Percentiles rank a stretch among this genome's conserved stretches.
Evolutionary conservation across 2,888 invertebrate species (phyloP).

Genomic region (Stenichneumon culpator): DNA sequence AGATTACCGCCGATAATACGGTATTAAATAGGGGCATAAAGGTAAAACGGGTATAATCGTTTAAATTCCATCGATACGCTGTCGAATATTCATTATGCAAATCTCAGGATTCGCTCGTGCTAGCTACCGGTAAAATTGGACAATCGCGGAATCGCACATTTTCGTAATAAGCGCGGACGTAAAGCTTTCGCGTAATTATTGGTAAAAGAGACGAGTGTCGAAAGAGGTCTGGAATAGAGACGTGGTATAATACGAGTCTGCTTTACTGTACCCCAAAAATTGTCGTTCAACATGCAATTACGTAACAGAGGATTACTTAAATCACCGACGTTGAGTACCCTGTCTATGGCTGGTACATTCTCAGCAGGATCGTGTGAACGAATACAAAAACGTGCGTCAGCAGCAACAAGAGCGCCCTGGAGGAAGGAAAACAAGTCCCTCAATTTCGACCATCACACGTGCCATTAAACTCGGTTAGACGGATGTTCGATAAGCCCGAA

Average conservation of each 20-base stretch:
- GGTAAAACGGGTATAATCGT: background rate
- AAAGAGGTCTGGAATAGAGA: background rate
- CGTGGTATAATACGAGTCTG: background rate
- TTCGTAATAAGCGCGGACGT: background rate
- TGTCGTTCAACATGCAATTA: background rate
- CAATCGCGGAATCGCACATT: background rate
- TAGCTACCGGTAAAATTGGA: background rate
- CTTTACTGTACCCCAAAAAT: background rate
- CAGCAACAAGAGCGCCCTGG: background rate
- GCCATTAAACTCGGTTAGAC: conserved; percentile 73
- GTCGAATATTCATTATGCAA: background rate
- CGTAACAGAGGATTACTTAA: background rate
- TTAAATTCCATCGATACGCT: background rate
- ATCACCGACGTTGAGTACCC: background rate
- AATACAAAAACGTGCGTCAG: background rate
- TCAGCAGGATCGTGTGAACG: background rate
- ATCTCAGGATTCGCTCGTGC: background rate
- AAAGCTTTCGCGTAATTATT: background rate
- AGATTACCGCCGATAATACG: background rate
- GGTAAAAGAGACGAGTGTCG: background rate
- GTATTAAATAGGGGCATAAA: background rate
- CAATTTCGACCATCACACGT: conserved; percentile 74
- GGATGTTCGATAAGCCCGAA: conserved; percentile 71
- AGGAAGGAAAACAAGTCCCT: conserved; percentile 58
- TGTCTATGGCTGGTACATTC: background rate